Percentiles rank a stretch among this genome's conserved stretches.
Evolutionary conservation across 2,888 invertebrate genomes (phyloP).

Genomic region (Scrobipalpa costella): DNA sequence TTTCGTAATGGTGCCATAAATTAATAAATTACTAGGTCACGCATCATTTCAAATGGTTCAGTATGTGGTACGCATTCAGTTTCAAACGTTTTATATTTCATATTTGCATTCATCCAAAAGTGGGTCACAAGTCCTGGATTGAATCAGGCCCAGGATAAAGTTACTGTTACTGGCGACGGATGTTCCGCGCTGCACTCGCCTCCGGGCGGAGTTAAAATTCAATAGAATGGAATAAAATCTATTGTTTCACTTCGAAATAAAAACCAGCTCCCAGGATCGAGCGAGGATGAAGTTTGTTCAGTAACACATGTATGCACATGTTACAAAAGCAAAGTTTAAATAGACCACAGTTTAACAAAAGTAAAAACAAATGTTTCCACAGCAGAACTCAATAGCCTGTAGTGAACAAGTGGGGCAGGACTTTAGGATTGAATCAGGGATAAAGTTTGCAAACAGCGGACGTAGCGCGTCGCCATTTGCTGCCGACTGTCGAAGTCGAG

Average conservation of each 20-base stretch:
- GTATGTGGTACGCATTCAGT: conserved; percentile 29
- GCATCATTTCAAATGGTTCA: conserved; percentile 31
- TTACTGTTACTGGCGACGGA: conserved; percentile 28
- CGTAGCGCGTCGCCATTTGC: conserved; percentile 7
- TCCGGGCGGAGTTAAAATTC: conserved; percentile 20
- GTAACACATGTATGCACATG: conserved; percentile 3
- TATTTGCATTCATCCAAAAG: conserved; percentile 26
- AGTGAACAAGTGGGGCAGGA: conserved; percentile 18
- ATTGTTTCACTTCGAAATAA: conserved; percentile 19
- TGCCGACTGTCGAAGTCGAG: conserved; percentile 12
- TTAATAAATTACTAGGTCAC: conserved; percentile 19
- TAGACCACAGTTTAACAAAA: conserved; percentile 13
- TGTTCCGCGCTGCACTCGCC: conserved; percentile 19
- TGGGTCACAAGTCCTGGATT: conserved; percentile 32
- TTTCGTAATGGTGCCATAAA: conserved; percentile 11
- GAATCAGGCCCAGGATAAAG: conserved; percentile 29
- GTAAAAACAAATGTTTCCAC: conserved; percentile 18
- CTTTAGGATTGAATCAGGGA: conserved; percentile 28
- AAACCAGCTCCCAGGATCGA: conserved; percentile 39
- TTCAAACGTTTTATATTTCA: conserved; percentile 33
- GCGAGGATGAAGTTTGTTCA: conserved; percentile 28
- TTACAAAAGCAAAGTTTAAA: conserved; percentile 15
- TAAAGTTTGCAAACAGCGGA: conserved; percentile 45
- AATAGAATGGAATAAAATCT: conserved; percentile 13
- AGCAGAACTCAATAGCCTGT: conserved; percentile 4